Percentiles rank a stretch among this genome's conserved stretches.
phyloP scores from a whole-genome alignment of 1,140 invertebrate genomes.

The Ceratina australensis region DNA sequence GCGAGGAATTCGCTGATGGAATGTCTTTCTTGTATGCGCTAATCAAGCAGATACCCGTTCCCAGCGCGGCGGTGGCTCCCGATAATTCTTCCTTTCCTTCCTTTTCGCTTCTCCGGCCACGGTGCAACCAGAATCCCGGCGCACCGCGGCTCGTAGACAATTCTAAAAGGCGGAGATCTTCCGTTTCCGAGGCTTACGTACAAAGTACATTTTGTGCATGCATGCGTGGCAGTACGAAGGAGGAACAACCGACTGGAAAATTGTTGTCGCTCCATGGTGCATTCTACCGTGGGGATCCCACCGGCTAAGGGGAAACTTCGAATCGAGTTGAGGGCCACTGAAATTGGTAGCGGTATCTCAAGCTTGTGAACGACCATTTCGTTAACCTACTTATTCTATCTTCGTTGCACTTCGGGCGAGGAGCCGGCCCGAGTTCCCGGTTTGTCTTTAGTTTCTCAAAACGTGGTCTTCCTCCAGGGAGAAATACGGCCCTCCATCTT shows the following conservation, averaged over 20 bases:
- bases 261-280: constrained; percentile 58
- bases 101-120: neutral
- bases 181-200: constrained; percentile 61
- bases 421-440: constrained; percentile 30
- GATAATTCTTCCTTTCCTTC: constrained; percentile 47
- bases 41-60: constrained; percentile 47
- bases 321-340: constrained; percentile 60
- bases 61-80: constrained; percentile 1
- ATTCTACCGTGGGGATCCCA: constrained; percentile 28
- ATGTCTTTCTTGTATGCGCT: constrained; percentile 57
- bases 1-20: constrained; percentile 55
- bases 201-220: constrained; percentile 62
- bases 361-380: constrained; percentile 64
- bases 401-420: constrained; percentile 26
- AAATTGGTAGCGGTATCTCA: constrained; percentile 63
- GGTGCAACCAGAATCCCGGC: constrained; percentile 19
- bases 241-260: constrained; percentile 62
- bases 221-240: constrained; percentile 48
- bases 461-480: neutral
- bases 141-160: constrained; percentile 10
- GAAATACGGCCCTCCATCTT: constrained; percentile 32
- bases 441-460: constrained; percentile 43
- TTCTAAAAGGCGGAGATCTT: constrained; percentile 41
- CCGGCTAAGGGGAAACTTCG: constrained; percentile 44
- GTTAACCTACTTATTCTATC: constrained; percentile 65